Conservation (phyloP, 2,113 vertebrate species). For the Antechinus stuartii region DNA sequence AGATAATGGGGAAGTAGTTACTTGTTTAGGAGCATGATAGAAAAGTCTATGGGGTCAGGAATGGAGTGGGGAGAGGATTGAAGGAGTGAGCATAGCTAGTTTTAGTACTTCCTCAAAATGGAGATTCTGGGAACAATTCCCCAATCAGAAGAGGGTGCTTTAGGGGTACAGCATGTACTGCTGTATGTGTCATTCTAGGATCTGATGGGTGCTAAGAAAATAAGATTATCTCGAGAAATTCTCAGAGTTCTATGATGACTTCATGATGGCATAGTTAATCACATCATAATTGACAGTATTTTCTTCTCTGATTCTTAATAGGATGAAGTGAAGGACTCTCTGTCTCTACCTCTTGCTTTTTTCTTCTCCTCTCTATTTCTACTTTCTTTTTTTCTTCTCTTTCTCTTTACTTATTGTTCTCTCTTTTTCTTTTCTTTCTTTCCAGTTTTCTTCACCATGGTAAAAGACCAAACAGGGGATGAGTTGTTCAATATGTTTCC, state of each 20-base stretch:
- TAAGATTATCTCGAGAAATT: conserved; percentile 15
- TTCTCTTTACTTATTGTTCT: neutral
- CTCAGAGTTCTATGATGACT: conserved; percentile 27
- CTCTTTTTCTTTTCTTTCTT: neutral
- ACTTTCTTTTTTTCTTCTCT: neutral
- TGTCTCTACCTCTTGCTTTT: neutral
- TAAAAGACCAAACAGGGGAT: neutral
- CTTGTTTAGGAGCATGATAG: neutral
- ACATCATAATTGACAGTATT: conserved; percentile 22
- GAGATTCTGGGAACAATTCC: neutral
- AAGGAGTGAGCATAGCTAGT: neutral
- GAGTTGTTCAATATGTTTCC: neutral
- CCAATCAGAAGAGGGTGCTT: neutral
- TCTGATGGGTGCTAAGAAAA: neutral
- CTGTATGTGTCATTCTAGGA: neutral
- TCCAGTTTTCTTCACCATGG: neutral
- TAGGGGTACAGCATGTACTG: neutral
- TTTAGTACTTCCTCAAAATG: neutral
- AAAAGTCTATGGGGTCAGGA: neutral
- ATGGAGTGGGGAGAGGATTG: neutral
- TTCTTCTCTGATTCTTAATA: conserved; percentile 15
- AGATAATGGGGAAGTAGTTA: neutral
- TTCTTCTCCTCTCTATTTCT: neutral
- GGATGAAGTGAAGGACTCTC: neutral
- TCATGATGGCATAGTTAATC: neutral